Percentiles rank a stretch among this genome's conserved stretches.
These are phyloP conservation scores for Piaya cayana DNA, from an alignment of 2,113 vertebrate genomes.

Conservation along the genomic window DNA sequence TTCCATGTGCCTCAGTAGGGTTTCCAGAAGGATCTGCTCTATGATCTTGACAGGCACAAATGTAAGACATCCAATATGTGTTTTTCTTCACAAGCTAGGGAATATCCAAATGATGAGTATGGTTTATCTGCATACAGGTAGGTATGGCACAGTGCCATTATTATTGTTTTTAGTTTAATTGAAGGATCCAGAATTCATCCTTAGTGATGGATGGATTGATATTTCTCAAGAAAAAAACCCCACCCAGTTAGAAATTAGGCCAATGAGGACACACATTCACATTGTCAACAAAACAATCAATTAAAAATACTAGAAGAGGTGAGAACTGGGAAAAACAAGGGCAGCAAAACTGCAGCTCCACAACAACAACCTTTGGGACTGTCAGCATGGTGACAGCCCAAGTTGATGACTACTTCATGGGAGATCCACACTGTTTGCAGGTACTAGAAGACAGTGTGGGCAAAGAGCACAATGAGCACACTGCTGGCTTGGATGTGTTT, in stretches of 20 bases:
- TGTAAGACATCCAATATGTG: not conserved
- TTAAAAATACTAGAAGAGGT: not conserved
- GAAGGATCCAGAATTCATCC: not conserved
- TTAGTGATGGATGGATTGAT: not conserved
- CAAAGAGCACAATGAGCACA: not conserved
- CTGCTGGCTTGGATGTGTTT: not conserved
- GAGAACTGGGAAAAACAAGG: not conserved
- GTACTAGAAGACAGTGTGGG: not conserved
- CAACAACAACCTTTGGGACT: not conserved
- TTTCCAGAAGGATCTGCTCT: too few species aligned
- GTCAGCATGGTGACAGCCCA: not conserved
- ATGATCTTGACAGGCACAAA: too few species aligned
- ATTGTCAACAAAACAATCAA: not conserved
- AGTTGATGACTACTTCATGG: not conserved
- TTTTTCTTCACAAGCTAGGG: not conserved
- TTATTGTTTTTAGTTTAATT: not conserved
- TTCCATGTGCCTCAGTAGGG: too few species aligned
- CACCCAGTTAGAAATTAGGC: not conserved
- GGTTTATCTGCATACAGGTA: not conserved
- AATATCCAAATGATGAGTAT: not conserved
- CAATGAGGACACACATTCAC: accelerated
- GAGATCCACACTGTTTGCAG: not conserved
- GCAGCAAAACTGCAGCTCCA: not conserved
- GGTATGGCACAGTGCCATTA: not conserved
- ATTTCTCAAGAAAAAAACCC: not conserved